Conservation (phyloP, 2,888 invertebrate species). For the Lasioglossum marginatum region DNA sequence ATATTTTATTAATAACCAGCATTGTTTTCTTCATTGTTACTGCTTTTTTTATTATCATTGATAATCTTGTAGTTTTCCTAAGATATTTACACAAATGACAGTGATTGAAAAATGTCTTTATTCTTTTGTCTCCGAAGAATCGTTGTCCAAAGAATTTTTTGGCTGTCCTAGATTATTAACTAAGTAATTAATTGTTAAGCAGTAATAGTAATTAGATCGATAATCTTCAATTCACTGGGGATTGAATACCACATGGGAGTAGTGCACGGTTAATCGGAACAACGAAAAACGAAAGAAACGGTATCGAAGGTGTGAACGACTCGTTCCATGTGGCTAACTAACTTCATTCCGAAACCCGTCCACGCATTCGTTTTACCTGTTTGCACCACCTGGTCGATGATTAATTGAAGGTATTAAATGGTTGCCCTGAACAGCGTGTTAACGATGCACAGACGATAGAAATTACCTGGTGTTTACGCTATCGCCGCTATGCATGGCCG, state of each 20-base stretch:
- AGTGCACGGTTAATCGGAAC: too few relatives aligned
- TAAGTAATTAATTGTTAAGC: neutral
- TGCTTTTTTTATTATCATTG: too few relatives aligned
- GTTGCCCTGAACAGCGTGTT: slow-evolving; percentile 32
- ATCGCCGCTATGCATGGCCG: slow-evolving; percentile 20
- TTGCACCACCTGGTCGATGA: slow-evolving; percentile 53
- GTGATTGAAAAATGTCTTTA: too few relatives aligned
- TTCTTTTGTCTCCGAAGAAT: too few relatives aligned
- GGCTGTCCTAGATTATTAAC: neutral
- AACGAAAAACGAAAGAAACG: slow-evolving; percentile 14
- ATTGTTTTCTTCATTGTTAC: too few relatives aligned
- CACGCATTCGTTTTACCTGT: slow-evolving; percentile 47
- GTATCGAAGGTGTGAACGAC: slow-evolving; percentile 5
- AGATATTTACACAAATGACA: too few relatives aligned
- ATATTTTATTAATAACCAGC: neutral
- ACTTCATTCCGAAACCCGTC: slow-evolving; percentile 48
- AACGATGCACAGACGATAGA: slow-evolving; percentile 49
- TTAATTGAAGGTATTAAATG: slow-evolving; percentile 62
- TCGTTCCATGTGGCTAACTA: slow-evolving; percentile 14
- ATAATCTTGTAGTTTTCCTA: too few relatives aligned
- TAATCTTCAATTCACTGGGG: neutral
- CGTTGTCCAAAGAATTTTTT: too few relatives aligned
- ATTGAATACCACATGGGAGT: neutral
- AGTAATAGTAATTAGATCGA: neutral
- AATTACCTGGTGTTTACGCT: slow-evolving; percentile 62